These are phyloP conservation scores for Eupithecia tripunctaria DNA, from an alignment of 2,888 invertebrate species.

Conservation along the genomic window DNA sequence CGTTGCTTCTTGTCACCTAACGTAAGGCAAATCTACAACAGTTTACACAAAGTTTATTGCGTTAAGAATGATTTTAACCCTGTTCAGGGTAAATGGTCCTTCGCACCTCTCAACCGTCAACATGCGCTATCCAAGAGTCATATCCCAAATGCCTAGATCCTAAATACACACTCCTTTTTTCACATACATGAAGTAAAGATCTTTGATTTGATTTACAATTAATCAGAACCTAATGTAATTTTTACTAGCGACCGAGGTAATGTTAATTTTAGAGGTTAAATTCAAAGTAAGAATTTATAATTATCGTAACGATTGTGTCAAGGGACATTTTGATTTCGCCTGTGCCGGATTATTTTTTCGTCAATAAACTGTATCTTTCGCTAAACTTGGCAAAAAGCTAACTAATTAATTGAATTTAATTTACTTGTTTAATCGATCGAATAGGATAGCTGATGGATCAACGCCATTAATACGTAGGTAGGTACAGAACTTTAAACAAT, in stretches of 20 bases:
- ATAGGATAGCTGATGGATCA: too few relatives aligned
- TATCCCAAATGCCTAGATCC: constrained; percentile 29
- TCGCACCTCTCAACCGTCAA: constrained; percentile 5
- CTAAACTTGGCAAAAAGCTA: neutral
- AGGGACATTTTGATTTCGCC: too few relatives aligned
- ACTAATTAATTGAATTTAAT: too few relatives aligned
- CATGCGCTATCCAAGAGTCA: constrained; percentile 12
- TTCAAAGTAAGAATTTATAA: neutral
- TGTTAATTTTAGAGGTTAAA: neutral
- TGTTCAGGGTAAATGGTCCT: neutral
- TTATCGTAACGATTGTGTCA: neutral
- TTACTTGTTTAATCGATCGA: too few relatives aligned
- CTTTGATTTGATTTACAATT: neutral
- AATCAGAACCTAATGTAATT: neutral
- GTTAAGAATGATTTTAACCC: neutral
- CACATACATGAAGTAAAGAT: neutral
- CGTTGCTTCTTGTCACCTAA: constrained; percentile 22
- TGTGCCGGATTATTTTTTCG: neutral
- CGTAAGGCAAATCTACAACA: neutral
- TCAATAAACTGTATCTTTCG: neutral
- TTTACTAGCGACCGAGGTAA: neutral
- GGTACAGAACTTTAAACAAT: too few relatives aligned
- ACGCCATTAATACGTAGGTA: too few relatives aligned
- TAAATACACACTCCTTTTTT: constrained; percentile 24
- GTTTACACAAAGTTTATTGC: neutral